Evolutionary conservation across 2,797 vertebrate genomes (phyloP).

Genomic region (Gambusia yucatana): DNA sequence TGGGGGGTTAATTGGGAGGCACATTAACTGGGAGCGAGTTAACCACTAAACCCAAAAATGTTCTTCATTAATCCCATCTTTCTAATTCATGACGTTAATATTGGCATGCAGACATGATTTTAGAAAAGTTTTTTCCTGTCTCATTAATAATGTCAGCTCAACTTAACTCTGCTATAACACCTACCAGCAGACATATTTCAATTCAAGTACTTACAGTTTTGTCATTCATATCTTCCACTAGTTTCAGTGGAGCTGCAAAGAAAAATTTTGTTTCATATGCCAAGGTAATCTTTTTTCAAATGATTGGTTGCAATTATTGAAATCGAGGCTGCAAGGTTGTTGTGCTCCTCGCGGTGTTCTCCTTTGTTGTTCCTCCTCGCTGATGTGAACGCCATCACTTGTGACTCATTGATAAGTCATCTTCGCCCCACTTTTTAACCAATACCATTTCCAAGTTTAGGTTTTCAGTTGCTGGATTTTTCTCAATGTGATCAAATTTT

Average conservation of each 20-base stretch:
- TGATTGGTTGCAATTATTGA: neutral
- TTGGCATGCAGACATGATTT: neutral
- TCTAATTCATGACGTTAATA: neutral
- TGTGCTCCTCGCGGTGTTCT: neutral
- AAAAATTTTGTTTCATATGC: conserved; percentile 7
- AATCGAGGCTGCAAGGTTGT: neutral
- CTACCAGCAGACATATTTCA: conserved; percentile 17
- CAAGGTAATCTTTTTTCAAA: conserved; percentile 1
- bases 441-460: neutral
- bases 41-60: neutral
- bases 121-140: neutral
- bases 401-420: neutral
- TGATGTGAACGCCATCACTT: neutral
- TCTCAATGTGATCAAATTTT: neutral
- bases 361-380: neutral
- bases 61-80: neutral
- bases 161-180: neutral
- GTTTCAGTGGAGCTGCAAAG: conserved; percentile 18
- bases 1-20: conserved; percentile 2
- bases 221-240: neutral
- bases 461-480: neutral
- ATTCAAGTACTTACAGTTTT: neutral
- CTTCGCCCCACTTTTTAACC: neutral
- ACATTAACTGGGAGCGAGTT: neutral
- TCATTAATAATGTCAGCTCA: neutral